A percentile compares a stretch with the other conserved stretches of the same genome.
phyloP scores from a whole-genome alignment of 1,140 invertebrate genomes.

The Rhyacophila brunnea region DNA sequence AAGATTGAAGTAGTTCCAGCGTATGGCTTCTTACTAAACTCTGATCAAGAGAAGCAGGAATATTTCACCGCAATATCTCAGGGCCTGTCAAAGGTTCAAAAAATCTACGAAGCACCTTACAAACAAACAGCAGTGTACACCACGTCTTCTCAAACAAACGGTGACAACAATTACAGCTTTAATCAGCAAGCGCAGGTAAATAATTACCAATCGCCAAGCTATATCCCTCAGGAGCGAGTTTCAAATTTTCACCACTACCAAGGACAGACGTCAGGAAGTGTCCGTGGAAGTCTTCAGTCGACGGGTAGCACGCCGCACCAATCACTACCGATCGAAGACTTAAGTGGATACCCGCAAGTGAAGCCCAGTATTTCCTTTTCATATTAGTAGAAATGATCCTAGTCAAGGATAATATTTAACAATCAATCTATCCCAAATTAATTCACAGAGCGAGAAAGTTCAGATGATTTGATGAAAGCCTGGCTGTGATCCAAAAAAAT shows the following conservation, averaged over 20 bases:
- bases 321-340: slow-evolving; percentile 17
- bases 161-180: not conserved
- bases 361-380: slow-evolving; percentile 30
- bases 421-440: slow-evolving; percentile 6
- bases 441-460: not conserved
- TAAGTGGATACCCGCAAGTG: slow-evolving; percentile 28
- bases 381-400: slow-evolving; percentile 23
- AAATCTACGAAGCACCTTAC: slow-evolving; percentile 21
- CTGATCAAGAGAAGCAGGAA: slow-evolving; percentile 23
- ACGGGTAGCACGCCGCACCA: not conserved
- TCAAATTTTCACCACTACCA: not conserved
- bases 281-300: not conserved
- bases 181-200: not conserved
- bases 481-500: slow-evolving; percentile 1
- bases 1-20: slow-evolving; percentile 31
- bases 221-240: not conserved
- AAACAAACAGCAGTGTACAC: not conserved
- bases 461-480: not conserved
- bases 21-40: slow-evolving; percentile 25
- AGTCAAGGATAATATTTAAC: slow-evolving; percentile 20
- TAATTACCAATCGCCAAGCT: not conserved
- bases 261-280: not conserved
- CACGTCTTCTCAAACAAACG: not conserved
- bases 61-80: slow-evolving; percentile 18
- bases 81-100: slow-evolving; percentile 13